Percentiles rank a stretch among this genome's conserved stretches.
phyloP scores from a whole-genome alignment of 1,140 invertebrate genomes.

The Drosophila grimshawi region DNA sequence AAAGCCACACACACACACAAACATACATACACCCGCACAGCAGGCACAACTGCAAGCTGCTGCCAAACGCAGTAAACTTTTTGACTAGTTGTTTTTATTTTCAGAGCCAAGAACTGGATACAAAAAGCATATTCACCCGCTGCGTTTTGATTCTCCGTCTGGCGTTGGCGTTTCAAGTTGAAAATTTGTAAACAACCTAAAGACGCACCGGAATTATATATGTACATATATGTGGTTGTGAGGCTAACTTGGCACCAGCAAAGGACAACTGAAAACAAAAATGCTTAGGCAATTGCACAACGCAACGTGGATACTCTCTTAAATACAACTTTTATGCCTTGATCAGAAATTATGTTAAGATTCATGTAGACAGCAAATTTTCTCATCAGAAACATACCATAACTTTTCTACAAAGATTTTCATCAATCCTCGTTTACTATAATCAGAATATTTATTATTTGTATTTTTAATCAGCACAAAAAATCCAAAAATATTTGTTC shows the following conservation, averaged over 20 bases:
- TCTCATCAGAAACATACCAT: no score
- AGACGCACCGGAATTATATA: slow-evolving; percentile 52
- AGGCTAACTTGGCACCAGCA: slow-evolving; percentile 24
- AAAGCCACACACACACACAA: slow-evolving; percentile 26
- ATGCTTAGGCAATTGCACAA: no score
- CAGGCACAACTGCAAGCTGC: slow-evolving; percentile 45
- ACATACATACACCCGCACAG: slow-evolving; percentile 25
- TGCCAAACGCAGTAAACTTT: slow-evolving; percentile 67
- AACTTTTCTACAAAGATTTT: no score
- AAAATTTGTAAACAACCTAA: slow-evolving; percentile 76
- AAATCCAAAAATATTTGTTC: no score
- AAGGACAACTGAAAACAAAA: neutral
- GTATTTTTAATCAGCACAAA: no score
- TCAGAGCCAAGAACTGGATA: slow-evolving; percentile 33
- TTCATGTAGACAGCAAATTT: no score
- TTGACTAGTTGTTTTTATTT: slow-evolving; percentile 20
- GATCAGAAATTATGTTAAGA: no score
- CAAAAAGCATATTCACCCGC: slow-evolving; percentile 43
- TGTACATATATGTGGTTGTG: slow-evolving; percentile 1
- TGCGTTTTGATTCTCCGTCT: slow-evolving; percentile 59
- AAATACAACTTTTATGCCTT: no score
- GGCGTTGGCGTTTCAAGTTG: slow-evolving; percentile 68
- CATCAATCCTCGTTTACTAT: no score
- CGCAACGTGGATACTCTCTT: slow-evolving; percentile 8
- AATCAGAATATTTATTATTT: no score